Conservation (phyloP, 2,888 invertebrate species). For the Microdon myrmicae region DNA sequence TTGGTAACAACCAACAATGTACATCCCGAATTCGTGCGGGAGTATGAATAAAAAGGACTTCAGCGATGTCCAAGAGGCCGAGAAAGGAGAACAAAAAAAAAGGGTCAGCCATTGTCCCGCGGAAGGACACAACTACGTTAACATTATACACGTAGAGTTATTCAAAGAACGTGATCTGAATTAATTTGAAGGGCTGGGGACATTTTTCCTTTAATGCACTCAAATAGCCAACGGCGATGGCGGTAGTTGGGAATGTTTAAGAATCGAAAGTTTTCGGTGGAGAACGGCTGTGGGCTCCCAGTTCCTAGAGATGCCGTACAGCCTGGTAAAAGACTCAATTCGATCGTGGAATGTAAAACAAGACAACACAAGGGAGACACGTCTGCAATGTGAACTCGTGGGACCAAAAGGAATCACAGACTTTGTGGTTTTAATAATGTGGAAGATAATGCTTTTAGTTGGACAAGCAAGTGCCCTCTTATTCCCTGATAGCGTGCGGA, state of each 20-base stretch:
- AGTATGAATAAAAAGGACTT: too few species aligned
- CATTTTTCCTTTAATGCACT: constrained; percentile 46
- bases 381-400: constrained; percentile 10
- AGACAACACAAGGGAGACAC: background rate
- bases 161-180: constrained; percentile 50
- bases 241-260: constrained; percentile 7
- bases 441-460: constrained; percentile 19
- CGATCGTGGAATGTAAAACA: constrained; percentile 25
- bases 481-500: too few species aligned
- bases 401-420: constrained; percentile 19
- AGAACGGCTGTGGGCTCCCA: background rate
- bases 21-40: constrained; percentile 39
- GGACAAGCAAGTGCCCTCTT: background rate
- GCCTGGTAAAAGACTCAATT: constrained; percentile 10
- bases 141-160: constrained; percentile 31
- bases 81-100: background rate
- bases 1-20: constrained; percentile 51
- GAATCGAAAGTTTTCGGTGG: background rate
- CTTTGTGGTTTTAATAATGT: constrained; percentile 34
- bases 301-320: too few species aligned
- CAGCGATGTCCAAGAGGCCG: too few species aligned
- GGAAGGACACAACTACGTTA: constrained; percentile 21
- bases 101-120: constrained; percentile 3
- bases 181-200: constrained; percentile 44
- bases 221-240: constrained; percentile 16